Conservation (phyloP, 35 echinoderm and acorn worm genomes). For the Patiria miniata region DNA sequence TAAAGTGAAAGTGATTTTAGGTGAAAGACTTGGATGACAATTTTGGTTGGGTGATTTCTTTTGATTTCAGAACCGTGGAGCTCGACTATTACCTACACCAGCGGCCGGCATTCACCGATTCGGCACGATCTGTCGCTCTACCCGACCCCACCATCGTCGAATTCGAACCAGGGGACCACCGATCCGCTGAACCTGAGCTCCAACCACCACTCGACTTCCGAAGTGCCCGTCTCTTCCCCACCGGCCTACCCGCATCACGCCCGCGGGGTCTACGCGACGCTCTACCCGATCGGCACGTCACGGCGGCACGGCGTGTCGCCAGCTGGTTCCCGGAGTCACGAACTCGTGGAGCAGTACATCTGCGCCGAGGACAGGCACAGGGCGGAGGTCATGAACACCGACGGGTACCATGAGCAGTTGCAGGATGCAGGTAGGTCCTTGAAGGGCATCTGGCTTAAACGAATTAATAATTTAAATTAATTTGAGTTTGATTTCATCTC, state of each 20-base stretch:
- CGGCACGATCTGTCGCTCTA: neutral
- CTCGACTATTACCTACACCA: neutral
- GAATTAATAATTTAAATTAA: too few relatives aligned
- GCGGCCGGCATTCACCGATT: neutral
- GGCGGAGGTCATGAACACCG: neutral
- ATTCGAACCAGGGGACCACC: neutral
- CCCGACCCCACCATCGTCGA: neutral
- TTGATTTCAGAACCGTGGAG: neutral
- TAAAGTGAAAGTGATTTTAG: too few relatives aligned
- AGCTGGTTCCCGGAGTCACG: neutral
- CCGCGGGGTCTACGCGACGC: too few relatives aligned
- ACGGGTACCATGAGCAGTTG: neutral
- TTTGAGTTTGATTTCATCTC: too few relatives aligned
- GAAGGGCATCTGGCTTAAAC: too few relatives aligned
- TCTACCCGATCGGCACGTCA: neutral
- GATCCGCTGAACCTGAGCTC: neutral
- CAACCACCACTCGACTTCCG: too few relatives aligned
- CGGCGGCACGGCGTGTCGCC: neutral
- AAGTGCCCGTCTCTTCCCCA: too few relatives aligned
- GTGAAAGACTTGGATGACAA: neutral
- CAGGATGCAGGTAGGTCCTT: neutral
- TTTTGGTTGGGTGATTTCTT: neutral
- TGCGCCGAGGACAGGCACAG: neutral
- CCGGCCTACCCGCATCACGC: too few relatives aligned
- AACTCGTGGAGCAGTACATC: slow-evolving; percentile 2